Base-by-base conservation (phyloP, 2,113 vertebrate genomes). In the Nothobranchius furzeri region DNA sequence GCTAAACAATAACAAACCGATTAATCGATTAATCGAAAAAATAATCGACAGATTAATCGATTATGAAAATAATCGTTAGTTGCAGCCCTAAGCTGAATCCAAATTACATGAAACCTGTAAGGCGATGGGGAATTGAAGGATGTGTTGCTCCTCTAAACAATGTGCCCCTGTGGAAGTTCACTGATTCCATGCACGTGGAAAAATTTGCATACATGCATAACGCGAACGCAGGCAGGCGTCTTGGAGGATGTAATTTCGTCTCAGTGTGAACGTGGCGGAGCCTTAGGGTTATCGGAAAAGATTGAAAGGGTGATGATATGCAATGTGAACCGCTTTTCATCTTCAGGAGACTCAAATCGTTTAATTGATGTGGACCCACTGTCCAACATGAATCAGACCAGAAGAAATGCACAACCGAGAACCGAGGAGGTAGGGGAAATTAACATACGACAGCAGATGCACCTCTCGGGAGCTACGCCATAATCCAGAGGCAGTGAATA, bases 401-500 rank as follows among this genome's bases (percentile, higher is more conserved):
- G 65, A 75, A 64, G 65, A 70, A 79, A 82, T 60, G 48, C 61
- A 61, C 66, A 57, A 52, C 48, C 57, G 55, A 79, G 73, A 85
- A 77, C 63, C 73, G 65, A 84, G 79, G 73, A 82, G 77, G 77
- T 67, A 50, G 59, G 60, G 78, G 65, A 82, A 87, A 86, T 88
- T 69, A 89, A 75, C 78, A 83, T 70, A 75, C 73, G 77, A 85
- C 76, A 70, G 73, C 12, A 51, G 58, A 71, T 4, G 25, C 73
- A 73, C 60, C 89, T 85, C 70, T 76, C 46, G 47, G 84, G 86
- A 85, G 64, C 77, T 52, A 83, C 76, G 84, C 85, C 68, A 89
- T 87, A 85, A 89, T 86, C 82, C 74, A 79, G 55, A 68, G 79
- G 71, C 82, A 81, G 70, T 70, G 82, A 85, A 84, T 88, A 90